Evolutionary conservation across 2,113 vertebrate genomes (phyloP).

Genomic region (Xerus inauris): DNA sequence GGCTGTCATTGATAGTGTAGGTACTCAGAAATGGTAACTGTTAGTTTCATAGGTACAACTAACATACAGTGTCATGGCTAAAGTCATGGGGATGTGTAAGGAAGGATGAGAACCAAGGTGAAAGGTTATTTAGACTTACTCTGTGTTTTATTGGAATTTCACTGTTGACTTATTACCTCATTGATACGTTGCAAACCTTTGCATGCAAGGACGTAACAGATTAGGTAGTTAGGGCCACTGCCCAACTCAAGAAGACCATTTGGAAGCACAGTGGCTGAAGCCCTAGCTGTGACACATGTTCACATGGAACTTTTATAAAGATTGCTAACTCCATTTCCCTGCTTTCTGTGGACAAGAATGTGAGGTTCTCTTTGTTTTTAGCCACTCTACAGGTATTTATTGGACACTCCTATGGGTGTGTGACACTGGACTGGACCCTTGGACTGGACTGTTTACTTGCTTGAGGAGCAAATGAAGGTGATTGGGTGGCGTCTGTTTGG

Average conservation of each 20-base stretch:
- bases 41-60: not conserved
- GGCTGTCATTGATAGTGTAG: not conserved
- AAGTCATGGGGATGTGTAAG: not conserved
- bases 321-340: not conserved
- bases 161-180: slow-evolving; percentile 27
- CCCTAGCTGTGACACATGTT: not conserved
- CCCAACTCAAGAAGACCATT: not conserved
- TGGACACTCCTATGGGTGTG: not conserved
- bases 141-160: slow-evolving; percentile 24
- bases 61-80: fast-evolving
- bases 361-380: not conserved
- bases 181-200: not conserved
- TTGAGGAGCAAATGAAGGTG: not conserved
- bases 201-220: not conserved
- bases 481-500: not conserved
- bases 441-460: slow-evolving; percentile 59
- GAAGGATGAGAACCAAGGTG: not conserved
- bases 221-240: not conserved
- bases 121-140: not conserved
- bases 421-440: slow-evolving; percentile 52
- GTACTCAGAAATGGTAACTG: not conserved
- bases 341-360: not conserved
- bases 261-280: slow-evolving; percentile 6
- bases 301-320: not conserved
- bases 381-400: slow-evolving; percentile 22